Evolutionary conservation across 2,113 vertebrate species (phyloP).

Genomic region (Toxotes chatareus): DNA sequence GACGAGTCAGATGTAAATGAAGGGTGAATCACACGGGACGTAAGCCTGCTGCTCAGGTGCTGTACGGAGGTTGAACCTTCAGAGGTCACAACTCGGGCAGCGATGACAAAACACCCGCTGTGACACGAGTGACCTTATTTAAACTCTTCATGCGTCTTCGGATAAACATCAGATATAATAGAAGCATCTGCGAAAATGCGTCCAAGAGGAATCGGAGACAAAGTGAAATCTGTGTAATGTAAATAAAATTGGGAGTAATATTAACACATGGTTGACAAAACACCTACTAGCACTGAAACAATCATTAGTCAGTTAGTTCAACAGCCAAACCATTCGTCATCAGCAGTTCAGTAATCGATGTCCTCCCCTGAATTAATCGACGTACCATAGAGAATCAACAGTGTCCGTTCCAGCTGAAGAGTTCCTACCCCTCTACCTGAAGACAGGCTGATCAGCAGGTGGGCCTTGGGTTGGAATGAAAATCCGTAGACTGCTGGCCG

Average conservation of each 20-base stretch:
- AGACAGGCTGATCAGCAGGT: neutral
- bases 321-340: too few species aligned
- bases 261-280: too few species aligned
- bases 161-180: neutral
- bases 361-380: too few species aligned
- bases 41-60: neutral
- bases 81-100: neutral
- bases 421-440: neutral
- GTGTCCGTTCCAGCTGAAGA: too few species aligned
- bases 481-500: neutral
- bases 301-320: too few species aligned
- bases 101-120: neutral
- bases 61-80: neutral
- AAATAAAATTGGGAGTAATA: too few species aligned
- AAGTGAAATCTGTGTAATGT: too few species aligned
- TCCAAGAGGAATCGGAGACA: too few species aligned
- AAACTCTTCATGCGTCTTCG: neutral
- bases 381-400: too few species aligned
- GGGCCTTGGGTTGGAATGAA: neutral
- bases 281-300: too few species aligned
- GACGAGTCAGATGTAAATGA: slow-evolving; percentile 16
- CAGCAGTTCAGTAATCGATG: too few species aligned
- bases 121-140: neutral
- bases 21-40: neutral
- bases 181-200: neutral